A percentile compares a stretch with the other conserved stretches of the same genome.
Conservation (phyloP, 1,140 invertebrate species). For the Drosophila ohnishii region DNA sequence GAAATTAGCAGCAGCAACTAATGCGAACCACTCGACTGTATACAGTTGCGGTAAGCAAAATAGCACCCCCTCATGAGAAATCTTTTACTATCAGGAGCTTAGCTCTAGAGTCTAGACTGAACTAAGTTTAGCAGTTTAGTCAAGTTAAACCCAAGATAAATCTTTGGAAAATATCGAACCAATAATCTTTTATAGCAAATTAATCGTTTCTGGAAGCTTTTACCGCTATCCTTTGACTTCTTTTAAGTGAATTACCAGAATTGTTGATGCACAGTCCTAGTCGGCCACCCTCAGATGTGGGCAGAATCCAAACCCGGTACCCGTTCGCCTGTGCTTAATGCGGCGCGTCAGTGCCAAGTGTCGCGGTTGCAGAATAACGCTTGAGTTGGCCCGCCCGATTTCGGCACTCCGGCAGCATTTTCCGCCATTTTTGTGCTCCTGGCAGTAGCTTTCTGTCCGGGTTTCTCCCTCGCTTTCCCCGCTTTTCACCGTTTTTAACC, state of each 20-base stretch:
- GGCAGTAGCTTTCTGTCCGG: slow-evolving; percentile 10
- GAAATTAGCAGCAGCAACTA: slow-evolving; percentile 71
- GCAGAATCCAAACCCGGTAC: slow-evolving; percentile 16
- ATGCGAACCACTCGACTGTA: slow-evolving; percentile 40
- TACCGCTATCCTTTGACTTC: not conserved
- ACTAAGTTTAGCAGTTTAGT: not conserved
- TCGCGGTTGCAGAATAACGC: slow-evolving; percentile 72
- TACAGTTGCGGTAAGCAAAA: slow-evolving; percentile 24
- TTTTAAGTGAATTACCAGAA: slow-evolving; percentile 5
- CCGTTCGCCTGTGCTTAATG: slow-evolving; percentile 71
- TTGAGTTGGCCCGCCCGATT: slow-evolving; percentile 55
- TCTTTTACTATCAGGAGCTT: not conserved
- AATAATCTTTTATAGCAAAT: not conserved
- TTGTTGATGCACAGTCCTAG: slow-evolving; percentile 9
- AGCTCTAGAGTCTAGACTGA: not conserved
- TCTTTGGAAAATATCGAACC: too few species aligned
- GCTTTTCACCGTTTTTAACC: not conserved
- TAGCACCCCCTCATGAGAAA: slow-evolving; percentile 3
- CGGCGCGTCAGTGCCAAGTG: slow-evolving; percentile 75
- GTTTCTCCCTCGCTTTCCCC: not conserved
- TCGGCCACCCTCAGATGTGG: slow-evolving; percentile 4
- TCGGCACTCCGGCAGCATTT: slow-evolving; percentile 32
- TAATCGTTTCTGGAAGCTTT: not conserved
- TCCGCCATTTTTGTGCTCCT: slow-evolving; percentile 33
- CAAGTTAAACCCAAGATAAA: not conserved